Evolutionary conservation across 2,888 invertebrate species (phyloP), one percentile per base, ranked within the genome.

Genomic region (Dusona sp.): DNA sequence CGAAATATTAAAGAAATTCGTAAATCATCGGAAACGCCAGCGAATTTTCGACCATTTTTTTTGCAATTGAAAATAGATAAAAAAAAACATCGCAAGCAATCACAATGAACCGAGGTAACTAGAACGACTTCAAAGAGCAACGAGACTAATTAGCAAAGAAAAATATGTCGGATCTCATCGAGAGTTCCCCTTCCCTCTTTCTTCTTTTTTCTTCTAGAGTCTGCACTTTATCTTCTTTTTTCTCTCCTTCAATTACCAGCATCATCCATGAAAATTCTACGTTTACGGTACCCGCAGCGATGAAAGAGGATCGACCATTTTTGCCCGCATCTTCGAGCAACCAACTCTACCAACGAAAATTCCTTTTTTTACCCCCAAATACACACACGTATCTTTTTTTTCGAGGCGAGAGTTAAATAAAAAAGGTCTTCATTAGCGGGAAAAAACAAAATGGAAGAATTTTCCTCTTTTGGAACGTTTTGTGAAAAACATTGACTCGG

Each of bases 321-420:
- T 72, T 36, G 77, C 85, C 85, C 85, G 85, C 85, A 86, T 85
- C 51, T 38, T 57, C 73, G 67, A 61, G 42, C 73, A 22, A 78
- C 22, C 45, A 36, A 72, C 48, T 57, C 25, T 25, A 11, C 57
- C 57, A 13, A 25, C 25, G 13, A 57, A n/a, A 57, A 25, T 57
- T 57, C 6, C 29, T 61, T 61, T 61, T 61, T 61, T 61, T 29
- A 6, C 16, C 29, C 29, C 13, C 61, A 61, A 57, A 57, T 57
- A 25, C 13, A 3, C 25, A 57, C 25, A 13, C 25, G 57, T 57
- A 25, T 57, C 13, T 57, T 57, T 57, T 57, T 57, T 57, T 25
- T 57, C 22, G n/a, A 22, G n/a, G 25, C 13, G 13, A 25, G 4
- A 57, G 57, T 57, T 13, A 2, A 57, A n/a, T 8, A n/a, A 57